These are phyloP conservation scores for Psococerastis gibbosa DNA, from an alignment of 2,888 invertebrate genomes.

Conservation along the genomic window DNA sequence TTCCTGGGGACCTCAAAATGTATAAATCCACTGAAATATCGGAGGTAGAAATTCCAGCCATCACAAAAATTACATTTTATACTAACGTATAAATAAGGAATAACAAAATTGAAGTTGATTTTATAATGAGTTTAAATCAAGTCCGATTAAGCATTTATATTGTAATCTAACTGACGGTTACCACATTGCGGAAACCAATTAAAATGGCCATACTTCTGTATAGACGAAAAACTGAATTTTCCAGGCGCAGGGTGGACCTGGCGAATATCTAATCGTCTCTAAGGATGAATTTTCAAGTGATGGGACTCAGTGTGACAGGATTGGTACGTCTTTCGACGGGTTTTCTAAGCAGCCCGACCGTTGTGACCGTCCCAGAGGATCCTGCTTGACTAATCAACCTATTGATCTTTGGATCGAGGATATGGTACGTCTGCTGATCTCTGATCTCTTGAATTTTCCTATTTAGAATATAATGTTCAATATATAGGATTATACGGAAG, in stretches of 20 bases:
- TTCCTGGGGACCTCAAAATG: too few relatives aligned
- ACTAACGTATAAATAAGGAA: too few relatives aligned
- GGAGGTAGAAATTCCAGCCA: too few relatives aligned
- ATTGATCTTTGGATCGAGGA: constrained; percentile 30
- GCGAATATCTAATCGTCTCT: constrained; percentile 29
- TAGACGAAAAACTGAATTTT: constrained; percentile 2
- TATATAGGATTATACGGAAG: too few relatives aligned
- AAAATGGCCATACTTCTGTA: background rate
- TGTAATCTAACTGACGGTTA: too few relatives aligned
- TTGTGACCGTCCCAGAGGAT: constrained; percentile 25
- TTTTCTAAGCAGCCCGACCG: constrained; percentile 29
- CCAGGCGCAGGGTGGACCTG: constrained; percentile 22
- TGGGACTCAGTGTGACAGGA: constrained; percentile 30
- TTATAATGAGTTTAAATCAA: too few relatives aligned
- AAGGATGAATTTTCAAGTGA: constrained; percentile 24
- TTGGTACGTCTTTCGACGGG: constrained; percentile 31
- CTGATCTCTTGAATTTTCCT: too few relatives aligned
- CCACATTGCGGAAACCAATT: background rate
- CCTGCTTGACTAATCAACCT: constrained; percentile 32
- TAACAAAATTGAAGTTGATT: too few relatives aligned
- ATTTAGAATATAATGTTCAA: too few relatives aligned
- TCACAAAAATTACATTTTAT: too few relatives aligned
- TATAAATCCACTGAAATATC: too few relatives aligned
- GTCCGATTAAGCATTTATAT: background rate
- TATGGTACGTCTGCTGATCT: constrained; percentile 15